Conservation (phyloP, 2,797 vertebrate species). For the Mus minutoides region DNA sequence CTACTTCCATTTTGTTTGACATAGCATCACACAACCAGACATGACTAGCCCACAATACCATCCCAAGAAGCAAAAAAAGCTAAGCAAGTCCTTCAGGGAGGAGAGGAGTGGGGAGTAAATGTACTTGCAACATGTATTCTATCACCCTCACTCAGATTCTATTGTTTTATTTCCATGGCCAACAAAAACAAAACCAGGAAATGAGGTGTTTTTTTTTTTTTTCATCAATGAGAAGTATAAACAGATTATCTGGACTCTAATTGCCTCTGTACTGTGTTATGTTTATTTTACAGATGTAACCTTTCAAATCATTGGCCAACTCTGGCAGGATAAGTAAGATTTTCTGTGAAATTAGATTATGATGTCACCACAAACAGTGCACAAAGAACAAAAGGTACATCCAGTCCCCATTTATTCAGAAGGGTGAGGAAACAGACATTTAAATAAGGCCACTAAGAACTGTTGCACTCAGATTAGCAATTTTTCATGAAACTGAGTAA, state of each 20-base stretch:
- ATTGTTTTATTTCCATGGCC: slow-evolving; percentile 76
- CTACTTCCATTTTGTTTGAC: slow-evolving; percentile 30
- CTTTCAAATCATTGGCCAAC: slow-evolving; percentile 83
- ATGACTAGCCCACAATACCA: neutral
- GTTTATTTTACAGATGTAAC: slow-evolving; percentile 85
- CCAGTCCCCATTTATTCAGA: slow-evolving; percentile 36
- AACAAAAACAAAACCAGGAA: slow-evolving; percentile 83
- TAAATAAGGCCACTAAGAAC: slow-evolving; percentile 48
- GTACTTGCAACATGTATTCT: slow-evolving; percentile 60
- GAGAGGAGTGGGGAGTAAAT: slow-evolving; percentile 7
- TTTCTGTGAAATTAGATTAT: slow-evolving; percentile 78
- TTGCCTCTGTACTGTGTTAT: slow-evolving; percentile 76
- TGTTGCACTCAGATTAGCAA: neutral
- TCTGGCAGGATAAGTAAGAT: slow-evolving; percentile 84
- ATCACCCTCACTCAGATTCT: slow-evolving; percentile 70
- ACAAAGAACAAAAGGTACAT: slow-evolving; percentile 73
- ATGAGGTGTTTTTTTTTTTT: too few relatives aligned
- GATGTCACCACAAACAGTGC: slow-evolving; percentile 80
- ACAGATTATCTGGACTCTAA: slow-evolving; percentile 80
- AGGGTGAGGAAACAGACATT: slow-evolving; percentile 27
- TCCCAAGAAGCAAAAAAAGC: neutral
- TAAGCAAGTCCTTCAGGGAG: neutral
- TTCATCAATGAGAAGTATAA: slow-evolving; percentile 84
- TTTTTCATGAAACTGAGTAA: too few relatives aligned
- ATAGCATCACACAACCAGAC: neutral